Evolutionary conservation across 2,113 vertebrate species (phyloP).

Genomic region (Columbina picui): DNA sequence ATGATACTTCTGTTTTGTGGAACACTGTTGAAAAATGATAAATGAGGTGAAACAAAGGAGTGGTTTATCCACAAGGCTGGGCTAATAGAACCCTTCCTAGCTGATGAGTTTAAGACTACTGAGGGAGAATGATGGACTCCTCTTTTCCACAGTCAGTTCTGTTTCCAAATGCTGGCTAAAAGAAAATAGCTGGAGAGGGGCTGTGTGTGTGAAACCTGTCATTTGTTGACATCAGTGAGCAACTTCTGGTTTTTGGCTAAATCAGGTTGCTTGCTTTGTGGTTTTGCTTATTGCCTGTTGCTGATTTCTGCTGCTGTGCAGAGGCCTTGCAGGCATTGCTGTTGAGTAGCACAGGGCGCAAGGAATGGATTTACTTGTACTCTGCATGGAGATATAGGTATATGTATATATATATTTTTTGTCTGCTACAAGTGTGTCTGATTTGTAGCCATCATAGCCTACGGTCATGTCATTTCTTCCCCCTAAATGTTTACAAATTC

Average conservation of each 20-base stretch:
- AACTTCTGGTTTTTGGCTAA: background rate
- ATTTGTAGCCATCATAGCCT: background rate
- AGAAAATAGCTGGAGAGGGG: background rate
- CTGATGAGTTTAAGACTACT: background rate
- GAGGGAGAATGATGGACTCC: background rate
- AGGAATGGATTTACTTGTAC: fast-evolving
- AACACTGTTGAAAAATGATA: background rate
- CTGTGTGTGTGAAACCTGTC: background rate
- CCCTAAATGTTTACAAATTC: background rate
- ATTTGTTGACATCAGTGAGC: background rate
- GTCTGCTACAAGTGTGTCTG: background rate
- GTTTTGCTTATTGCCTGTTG: background rate
- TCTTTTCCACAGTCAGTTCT: background rate
- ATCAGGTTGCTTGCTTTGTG: background rate
- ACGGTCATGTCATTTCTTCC: background rate
- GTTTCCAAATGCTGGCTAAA: background rate
- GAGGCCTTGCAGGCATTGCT: background rate
- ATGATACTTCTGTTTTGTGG: background rate
- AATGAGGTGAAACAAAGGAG: background rate
- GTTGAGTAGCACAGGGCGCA: fast-evolving
- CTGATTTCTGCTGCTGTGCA: background rate
- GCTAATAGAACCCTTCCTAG: background rate
- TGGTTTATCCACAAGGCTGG: background rate
- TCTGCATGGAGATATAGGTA: background rate
- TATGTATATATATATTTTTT: background rate